phyloP scores from a whole-genome alignment of 2,888 invertebrate species.

The Lapara coniferarum region DNA sequence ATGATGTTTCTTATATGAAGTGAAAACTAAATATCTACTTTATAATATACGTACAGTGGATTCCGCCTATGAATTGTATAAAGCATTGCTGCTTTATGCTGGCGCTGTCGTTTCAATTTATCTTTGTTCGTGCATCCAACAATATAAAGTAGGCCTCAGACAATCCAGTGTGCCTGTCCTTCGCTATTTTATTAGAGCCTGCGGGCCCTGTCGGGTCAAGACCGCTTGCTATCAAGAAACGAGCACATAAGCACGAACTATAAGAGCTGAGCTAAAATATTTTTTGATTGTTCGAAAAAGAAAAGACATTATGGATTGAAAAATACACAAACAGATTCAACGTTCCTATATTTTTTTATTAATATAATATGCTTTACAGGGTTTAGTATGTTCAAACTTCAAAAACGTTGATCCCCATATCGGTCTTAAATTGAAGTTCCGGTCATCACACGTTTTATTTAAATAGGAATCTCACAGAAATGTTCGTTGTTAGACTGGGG shows the following conservation, averaged over 20 bases:
- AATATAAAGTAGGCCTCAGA: constrained; percentile 33
- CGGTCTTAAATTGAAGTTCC: no score
- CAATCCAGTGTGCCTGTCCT: constrained; percentile 33
- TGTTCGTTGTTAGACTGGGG: no score
- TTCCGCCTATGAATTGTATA: constrained; percentile 7
- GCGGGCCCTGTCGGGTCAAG: constrained; percentile 17
- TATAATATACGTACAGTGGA: not conserved
- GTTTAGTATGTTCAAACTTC: no score
- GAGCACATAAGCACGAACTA: constrained; percentile 1
- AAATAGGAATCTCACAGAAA: no score
- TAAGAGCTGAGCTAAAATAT: not conserved
- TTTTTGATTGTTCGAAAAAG: not conserved
- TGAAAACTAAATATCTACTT: not conserved
- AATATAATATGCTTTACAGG: no score
- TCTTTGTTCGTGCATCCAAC: constrained; percentile 67
- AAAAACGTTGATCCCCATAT: no score
- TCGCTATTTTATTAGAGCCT: constrained; percentile 22
- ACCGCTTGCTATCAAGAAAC: constrained; percentile 11
- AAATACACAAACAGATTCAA: not conserved
- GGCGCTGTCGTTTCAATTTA: constrained; percentile 59
- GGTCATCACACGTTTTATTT: no score
- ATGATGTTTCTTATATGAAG: no score
- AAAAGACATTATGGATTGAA: not conserved
- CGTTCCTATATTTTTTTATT: no score
- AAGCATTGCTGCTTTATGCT: constrained; percentile 12